A percentile compares a stretch with the other conserved stretches of the same genome.
Conservation (phyloP, 2,888 invertebrate genomes). For the Nomada lathburiana region DNA sequence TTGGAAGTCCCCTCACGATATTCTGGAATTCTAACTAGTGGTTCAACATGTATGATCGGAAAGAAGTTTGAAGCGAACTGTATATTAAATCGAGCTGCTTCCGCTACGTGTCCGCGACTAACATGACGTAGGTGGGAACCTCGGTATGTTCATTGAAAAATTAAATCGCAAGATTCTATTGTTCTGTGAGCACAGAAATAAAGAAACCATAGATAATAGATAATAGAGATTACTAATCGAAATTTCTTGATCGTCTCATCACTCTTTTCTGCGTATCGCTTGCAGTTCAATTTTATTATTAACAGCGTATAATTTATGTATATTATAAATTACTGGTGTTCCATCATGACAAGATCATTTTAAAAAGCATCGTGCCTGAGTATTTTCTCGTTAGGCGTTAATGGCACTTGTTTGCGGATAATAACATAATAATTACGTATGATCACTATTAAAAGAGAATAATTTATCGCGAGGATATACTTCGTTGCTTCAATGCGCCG, state of each 20-base stretch:
- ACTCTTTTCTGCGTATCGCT: background rate
- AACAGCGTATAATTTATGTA: background rate
- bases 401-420: slow-evolving; percentile 12
- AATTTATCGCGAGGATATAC: background rate
- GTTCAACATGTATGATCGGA: slow-evolving; percentile 27
- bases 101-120: background rate
- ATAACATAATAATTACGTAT: background rate
- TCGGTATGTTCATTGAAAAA: slow-evolving; percentile 16
- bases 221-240: too few species aligned
- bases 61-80: background rate
- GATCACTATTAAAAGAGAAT: background rate
- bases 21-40: slow-evolving; percentile 19
- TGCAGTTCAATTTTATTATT: background rate
- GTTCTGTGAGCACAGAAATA: background rate
- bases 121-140: slow-evolving; percentile 40
- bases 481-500: background rate
- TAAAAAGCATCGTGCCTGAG: background rate
- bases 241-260: too few species aligned
- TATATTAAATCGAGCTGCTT: slow-evolving; percentile 27
- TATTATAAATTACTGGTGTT: background rate
- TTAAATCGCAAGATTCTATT: background rate
- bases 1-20: slow-evolving; percentile 8
- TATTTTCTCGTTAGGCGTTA: background rate
- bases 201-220: background rate
- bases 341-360: background rate